Percentiles rank a stretch among this genome's conserved stretches.
Conservation (phyloP, 2,113 vertebrate genomes). For the Epinephelus cyanopodus region DNA sequence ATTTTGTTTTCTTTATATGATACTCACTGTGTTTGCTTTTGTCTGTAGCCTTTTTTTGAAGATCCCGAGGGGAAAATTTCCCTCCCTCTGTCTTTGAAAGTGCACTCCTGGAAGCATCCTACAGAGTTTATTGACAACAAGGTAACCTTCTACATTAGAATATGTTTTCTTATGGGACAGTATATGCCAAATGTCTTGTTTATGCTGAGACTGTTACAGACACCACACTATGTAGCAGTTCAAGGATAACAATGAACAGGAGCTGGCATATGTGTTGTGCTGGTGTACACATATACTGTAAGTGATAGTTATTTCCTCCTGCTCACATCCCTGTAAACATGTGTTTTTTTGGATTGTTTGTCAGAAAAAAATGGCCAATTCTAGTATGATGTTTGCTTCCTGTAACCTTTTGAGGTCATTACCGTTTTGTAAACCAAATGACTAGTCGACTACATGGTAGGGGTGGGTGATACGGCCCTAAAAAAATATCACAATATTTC, state of each 20-base stretch:
- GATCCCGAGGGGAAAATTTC: conserved; percentile 92
- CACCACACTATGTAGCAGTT: background rate
- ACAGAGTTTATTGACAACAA: conserved; percentile 85
- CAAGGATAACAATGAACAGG: background rate
- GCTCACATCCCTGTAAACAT: background rate
- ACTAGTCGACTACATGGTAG: background rate
- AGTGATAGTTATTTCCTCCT: background rate
- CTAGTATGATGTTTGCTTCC: too few species aligned
- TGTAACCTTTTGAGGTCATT: background rate
- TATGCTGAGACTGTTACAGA: background rate
- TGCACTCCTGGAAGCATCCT: conserved; percentile 93
- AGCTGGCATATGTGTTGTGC: background rate
- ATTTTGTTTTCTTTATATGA: background rate
- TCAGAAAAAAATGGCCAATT: background rate
- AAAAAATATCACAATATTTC: too few species aligned
- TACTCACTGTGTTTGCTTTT: background rate
- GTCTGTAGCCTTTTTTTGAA: conserved; percentile 88
- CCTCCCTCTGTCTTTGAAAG: conserved; percentile 88
- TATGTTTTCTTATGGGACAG: too few species aligned
- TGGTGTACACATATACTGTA: background rate
- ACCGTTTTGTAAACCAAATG: background rate
- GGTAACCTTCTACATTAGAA: conserved; percentile 70
- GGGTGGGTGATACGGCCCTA: too few species aligned
- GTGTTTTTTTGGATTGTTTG: background rate
- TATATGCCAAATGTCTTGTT: background rate